Evolutionary conservation across 2,797 vertebrate genomes (phyloP).

Genomic region (Bradypus variegatus): DNA sequence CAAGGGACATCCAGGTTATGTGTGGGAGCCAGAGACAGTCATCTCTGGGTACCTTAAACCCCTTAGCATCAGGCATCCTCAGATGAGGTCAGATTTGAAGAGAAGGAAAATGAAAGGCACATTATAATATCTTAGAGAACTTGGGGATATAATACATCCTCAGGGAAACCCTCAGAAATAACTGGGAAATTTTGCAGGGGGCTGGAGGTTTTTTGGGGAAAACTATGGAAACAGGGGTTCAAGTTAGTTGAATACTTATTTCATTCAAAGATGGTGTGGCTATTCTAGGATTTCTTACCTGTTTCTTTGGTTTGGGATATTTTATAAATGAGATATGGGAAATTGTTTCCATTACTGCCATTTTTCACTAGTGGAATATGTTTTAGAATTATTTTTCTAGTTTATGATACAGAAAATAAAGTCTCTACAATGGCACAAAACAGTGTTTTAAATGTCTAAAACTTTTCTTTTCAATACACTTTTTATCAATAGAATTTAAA

Average conservation of each 20-base stretch:
- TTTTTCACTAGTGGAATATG: background rate
- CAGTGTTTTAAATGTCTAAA: background rate
- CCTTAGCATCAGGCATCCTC: background rate
- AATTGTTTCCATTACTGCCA: background rate
- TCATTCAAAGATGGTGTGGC: background rate
- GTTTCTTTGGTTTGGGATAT: slow-evolving; percentile 11
- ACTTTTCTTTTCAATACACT: background rate
- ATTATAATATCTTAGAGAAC: background rate
- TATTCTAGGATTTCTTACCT: background rate
- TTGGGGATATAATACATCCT: background rate
- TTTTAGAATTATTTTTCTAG: slow-evolving; percentile 20
- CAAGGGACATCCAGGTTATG: background rate
- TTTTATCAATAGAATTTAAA: slow-evolving; percentile 18
- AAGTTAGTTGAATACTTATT: background rate
- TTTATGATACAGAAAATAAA: background rate
- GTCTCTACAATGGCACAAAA: background rate
- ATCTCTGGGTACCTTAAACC: background rate
- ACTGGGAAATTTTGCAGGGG: background rate
- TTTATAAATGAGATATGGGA: background rate
- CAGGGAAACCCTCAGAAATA: background rate
- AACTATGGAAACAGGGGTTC: background rate
- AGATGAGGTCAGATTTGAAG: background rate
- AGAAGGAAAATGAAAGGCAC: background rate
- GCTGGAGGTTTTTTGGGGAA: background rate
- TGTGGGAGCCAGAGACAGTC: background rate